Conservation (phyloP, 2,113 vertebrate genomes). For the Brienomyrus longianalis region DNA sequence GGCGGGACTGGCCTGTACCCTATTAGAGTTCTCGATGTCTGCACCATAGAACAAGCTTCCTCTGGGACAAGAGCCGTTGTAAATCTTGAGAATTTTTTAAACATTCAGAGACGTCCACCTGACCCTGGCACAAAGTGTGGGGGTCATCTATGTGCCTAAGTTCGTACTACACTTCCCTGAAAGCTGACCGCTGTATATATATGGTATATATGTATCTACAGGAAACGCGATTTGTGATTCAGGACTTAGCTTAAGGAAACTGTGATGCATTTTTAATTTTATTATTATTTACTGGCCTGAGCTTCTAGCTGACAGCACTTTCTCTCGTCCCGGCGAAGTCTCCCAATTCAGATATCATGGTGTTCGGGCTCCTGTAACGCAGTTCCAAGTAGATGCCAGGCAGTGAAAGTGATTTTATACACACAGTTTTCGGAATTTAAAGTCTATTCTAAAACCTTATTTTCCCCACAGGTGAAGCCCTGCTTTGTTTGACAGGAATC, state of each 20-base stretch:
- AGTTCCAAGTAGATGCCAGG: neutral
- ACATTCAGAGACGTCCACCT: neutral
- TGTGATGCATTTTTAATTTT: neutral
- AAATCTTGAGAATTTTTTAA: neutral
- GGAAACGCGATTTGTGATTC: neutral
- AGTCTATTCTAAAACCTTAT: neutral
- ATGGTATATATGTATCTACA: neutral
- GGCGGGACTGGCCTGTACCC: neutral
- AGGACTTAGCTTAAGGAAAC: neutral
- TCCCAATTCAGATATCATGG: neutral
- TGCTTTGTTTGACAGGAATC: neutral
- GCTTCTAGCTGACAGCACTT: neutral
- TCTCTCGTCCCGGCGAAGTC: neutral
- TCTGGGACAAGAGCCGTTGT: neutral
- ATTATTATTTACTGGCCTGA: neutral
- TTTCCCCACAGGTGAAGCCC: neutral
- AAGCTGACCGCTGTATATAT: too few relatives aligned
- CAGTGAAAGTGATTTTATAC: neutral
- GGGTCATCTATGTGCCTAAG: neutral
- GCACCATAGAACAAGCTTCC: neutral
- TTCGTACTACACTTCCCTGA: neutral
- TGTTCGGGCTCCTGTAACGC: neutral
- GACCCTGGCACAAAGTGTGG: neutral
- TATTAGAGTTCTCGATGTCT: neutral
- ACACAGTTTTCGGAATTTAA: neutral